Base-by-base conservation (phyloP, 2,888 invertebrate genomes). In the Tromatobia lineatoria region DNA sequence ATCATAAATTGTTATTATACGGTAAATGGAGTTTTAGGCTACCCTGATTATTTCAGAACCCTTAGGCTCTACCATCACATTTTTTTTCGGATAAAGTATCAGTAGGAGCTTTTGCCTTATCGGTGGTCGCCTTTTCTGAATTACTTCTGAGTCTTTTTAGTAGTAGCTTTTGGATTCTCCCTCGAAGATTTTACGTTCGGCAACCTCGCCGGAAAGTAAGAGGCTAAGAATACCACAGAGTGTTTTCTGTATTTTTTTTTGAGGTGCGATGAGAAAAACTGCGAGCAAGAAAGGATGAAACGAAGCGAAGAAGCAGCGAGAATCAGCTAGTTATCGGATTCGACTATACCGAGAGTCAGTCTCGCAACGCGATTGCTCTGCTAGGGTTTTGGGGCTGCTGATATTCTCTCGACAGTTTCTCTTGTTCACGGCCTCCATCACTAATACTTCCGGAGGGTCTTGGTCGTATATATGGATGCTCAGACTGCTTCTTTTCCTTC, bases 311-410 rank as follows among this genome's bases (percentile, higher is more conserved):
- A 25, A 64, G 25, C 42, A n/a, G 52, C 59, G 34, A 64, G 69
- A 54, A 69, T 66, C 25, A 45, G n/a, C 69, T 80, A 77, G 80
- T 78, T 84, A 84, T 84, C 83, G 67, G 69, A 77, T 84, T 78
- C 69, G 50, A 69, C 45, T 47, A 64, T 20, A n/a, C n/a, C 69
- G 25, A 47, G 23, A 67, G 23, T 47, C 42, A 50, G 47, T 74
- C 52, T 67, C 67, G 18, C 69, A 47, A 20, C 73, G 7, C 59
- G 64, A 20, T 54, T 50, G 52, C 57, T 45, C 25, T 54, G 25
- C 25, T 66, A 23, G 54, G 10, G 66, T 38, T 38, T 29, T 20
- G 4, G 8, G 38, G 38, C 20, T 54, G 80, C 67, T 69, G 52
- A 50, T 78, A 50, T 61, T 78, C 52, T 10, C 47, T 71, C 29